A percentile compares a stretch with the other conserved stretches of the same genome.
Evolutionary conservation across 2,113 vertebrate species (phyloP).

Genomic region (Calidris pygmaea): DNA sequence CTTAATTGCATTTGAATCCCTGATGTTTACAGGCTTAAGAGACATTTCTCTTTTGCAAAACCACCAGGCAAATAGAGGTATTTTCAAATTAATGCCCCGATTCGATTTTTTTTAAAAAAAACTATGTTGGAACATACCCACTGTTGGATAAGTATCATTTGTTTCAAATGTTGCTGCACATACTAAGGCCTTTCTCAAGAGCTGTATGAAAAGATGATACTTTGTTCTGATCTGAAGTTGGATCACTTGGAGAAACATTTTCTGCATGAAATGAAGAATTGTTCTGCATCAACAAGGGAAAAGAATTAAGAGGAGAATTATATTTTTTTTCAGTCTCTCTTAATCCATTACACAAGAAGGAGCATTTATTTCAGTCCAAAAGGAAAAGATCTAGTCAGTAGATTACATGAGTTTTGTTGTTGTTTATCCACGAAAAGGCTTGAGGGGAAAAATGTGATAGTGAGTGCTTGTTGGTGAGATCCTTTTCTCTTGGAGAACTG

Average conservation of each 20-base stretch:
- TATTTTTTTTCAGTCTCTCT: neutral
- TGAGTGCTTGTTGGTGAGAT: neutral
- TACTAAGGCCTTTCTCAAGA: constrained; percentile 11
- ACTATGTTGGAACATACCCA: neutral
- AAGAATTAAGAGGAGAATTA: neutral
- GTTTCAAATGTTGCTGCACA: neutral
- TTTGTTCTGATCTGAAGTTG: constrained; percentile 32
- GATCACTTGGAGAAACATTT: constrained; percentile 21
- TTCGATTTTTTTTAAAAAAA: neutral
- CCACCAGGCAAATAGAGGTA: neutral
- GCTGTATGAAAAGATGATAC: constrained; percentile 4
- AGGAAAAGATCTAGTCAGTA: neutral
- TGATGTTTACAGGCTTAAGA: neutral
- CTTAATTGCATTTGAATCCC: neutral
- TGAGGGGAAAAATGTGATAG: neutral
- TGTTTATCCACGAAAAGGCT: neutral
- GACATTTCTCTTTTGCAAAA: neutral
- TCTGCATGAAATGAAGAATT: constrained; percentile 22
- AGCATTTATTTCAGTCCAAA: constrained; percentile 31
- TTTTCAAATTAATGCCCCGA: neutral
- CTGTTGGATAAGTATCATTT: neutral
- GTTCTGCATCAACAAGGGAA: constrained; percentile 6
- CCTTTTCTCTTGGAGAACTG: neutral
- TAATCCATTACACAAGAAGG: constrained; percentile 32
- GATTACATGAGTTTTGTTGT: constrained; percentile 19